Base-by-base conservation (phyloP, 30 jellyfish, hydroid and myxozoan species). In the Phacellophora camtschatica region DNA sequence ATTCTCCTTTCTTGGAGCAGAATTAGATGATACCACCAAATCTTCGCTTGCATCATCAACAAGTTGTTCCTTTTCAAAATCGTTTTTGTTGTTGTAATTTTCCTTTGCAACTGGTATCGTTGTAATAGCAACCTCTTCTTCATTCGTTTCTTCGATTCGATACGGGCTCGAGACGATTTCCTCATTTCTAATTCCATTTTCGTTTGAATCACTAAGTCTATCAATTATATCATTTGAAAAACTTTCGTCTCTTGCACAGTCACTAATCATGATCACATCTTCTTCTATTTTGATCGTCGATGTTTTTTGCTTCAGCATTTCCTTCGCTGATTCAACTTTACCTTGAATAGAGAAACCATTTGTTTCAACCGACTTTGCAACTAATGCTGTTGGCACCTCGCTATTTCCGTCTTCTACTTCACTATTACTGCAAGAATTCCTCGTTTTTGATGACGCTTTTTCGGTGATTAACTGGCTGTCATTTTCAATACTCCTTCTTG, bases 121-220 rank as follows among this genome's bases (percentile, higher is more conserved):
- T n/a, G n/a, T n/a, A n/a, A n/a, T n/a, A 73, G 56, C 75, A 11
- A 49, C 64, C 66, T 73, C 79, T 13, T 61, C 69, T 58, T 58
- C 57, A 29, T 22, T 2, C 2, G 12, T 36, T n/a, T n/a, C 61
- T 2, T 23, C n/a, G 10, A 23, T 46, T 23, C 25, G 0, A 45
- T 7, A 3, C 15, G 5, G 15, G 20, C 29, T 46, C 28, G 4
- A 3, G 11, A 11, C 24, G 20, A 46, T 11, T 3, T 46, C 29
- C n/a, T 28, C 20, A 23, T 23, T 46, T 28, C 3, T 46, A 23
- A 46, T 23, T 11, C 20, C 61, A 8, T 46, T 28, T 46, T 46
- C 28, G 28, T 46, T 28, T 10, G 61, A 46, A 28, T 46, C 61
- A 46, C 61, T 11, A 13, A 46, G 61, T 13, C n/a, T 46, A 28